Evolutionary conservation across 2,888 invertebrate species (phyloP).

Genomic region (Brassicogethes aeneus): DNA sequence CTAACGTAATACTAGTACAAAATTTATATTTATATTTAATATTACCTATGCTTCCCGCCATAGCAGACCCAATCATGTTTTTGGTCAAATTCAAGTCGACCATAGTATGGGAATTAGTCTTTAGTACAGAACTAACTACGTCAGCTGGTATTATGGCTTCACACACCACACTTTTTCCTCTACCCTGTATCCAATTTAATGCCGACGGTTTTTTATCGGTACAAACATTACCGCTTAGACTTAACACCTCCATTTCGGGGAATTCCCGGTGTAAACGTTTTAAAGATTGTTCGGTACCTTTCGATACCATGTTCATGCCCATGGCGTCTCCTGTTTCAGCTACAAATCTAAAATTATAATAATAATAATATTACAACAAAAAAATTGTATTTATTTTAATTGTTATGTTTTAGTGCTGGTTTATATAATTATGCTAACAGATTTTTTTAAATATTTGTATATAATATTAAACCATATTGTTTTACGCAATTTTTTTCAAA

Average conservation of each 20-base stretch:
- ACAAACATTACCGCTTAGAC: constrained; percentile 93
- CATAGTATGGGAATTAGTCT: constrained; percentile 73
- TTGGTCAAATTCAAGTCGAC: constrained; percentile 87
- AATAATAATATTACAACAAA: no score
- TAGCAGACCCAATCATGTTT: constrained; percentile 86
- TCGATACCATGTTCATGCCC: constrained; percentile 99
- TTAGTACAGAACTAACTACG: constrained; percentile 66
- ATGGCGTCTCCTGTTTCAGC: constrained; percentile 89
- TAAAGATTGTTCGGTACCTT: constrained; percentile 85
- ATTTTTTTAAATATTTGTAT: no score
- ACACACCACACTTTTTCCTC: constrained; percentile 92
- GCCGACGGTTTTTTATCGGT: constrained; percentile 96
- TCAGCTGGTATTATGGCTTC: constrained; percentile 75
- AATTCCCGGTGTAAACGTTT: constrained; percentile 61
- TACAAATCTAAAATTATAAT: no score
- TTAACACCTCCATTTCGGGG: constrained; percentile 86
- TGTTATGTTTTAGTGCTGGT: no score
- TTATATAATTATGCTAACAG: no score
- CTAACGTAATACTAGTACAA: no score
- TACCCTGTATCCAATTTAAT: constrained; percentile 93
- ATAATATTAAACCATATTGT: no score
- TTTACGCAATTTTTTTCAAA: no score
- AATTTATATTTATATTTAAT: no score
- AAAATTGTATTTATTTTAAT: no score
- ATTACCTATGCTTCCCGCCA: constrained; percentile 84